Conservation (phyloP, 1,140 invertebrate genomes). For the Zaprionus inermis region DNA sequence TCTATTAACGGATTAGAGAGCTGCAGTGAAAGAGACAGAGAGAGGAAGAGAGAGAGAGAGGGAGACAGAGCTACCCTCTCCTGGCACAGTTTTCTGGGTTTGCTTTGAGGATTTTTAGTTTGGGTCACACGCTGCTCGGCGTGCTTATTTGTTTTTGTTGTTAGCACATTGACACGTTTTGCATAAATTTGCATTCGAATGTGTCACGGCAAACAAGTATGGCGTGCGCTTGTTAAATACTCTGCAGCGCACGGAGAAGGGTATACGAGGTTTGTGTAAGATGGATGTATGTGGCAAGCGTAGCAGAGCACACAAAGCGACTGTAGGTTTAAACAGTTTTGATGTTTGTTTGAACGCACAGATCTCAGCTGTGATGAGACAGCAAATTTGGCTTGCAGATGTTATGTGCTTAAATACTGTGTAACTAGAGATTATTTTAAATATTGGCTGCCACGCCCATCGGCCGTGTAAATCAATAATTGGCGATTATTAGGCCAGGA, state of each 20-base stretch:
- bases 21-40: slow-evolving; percentile 45
- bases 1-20: slow-evolving; percentile 84
- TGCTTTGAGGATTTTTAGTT: slow-evolving; percentile 37
- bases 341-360: too few species aligned
- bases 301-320: too few species aligned
- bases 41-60: slow-evolving; percentile 23
- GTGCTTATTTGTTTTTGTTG: slow-evolving; percentile 68
- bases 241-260: background rate
- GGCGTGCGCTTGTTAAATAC: slow-evolving; percentile 11
- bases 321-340: too few species aligned
- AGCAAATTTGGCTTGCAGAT: too few species aligned
- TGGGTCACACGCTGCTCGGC: slow-evolving; percentile 52
- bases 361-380: too few species aligned
- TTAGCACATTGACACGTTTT: slow-evolving; percentile 83
- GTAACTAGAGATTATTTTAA: too few species aligned
- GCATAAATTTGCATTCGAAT: slow-evolving; percentile 83
- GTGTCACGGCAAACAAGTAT: slow-evolving; percentile 47
- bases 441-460: too few species aligned
- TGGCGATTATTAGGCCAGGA: too few species aligned
- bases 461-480: too few species aligned
- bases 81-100: slow-evolving; percentile 51
- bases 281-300: too few species aligned
- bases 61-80: background rate
- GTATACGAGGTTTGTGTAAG: too few species aligned
- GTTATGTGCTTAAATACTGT: too few species aligned